Percentiles rank a stretch among this genome's conserved stretches.
phyloP scores from a whole-genome alignment of 2,113 vertebrate genomes.

The Ceuthmochares aereus region DNA sequence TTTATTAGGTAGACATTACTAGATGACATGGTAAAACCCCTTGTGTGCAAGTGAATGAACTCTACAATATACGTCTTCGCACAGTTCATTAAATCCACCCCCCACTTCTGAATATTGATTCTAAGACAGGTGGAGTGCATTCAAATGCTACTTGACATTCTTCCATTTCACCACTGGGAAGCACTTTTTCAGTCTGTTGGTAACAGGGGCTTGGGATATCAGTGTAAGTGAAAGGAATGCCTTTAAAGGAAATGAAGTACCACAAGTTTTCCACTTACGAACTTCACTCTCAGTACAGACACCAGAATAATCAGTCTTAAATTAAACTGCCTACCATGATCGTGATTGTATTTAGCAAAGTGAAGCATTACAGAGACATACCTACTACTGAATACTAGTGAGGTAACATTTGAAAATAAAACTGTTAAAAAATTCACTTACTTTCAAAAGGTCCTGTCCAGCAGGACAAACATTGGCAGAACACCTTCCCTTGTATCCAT shows the following conservation, averaged over 20 bases:
- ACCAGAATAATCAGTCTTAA: constrained; percentile 36
- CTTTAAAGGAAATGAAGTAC: constrained; percentile 34
- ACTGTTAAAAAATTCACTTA: constrained; percentile 70
- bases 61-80: constrained; percentile 33
- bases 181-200: constrained; percentile 17
- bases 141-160: neutral
- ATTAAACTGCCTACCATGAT: constrained; percentile 48
- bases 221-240: constrained; percentile 32
- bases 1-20: constrained; percentile 75
- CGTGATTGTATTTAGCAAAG: constrained; percentile 47
- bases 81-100: neutral
- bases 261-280: neutral
- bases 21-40: constrained; percentile 46
- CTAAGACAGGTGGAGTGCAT: neutral
- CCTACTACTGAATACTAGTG: constrained; percentile 62
- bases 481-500: constrained; percentile 64
- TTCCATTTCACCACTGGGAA: constrained; percentile 11
- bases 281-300: constrained; percentile 16
- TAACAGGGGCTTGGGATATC: constrained; percentile 2
- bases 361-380: constrained; percentile 55
- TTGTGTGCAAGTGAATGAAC: constrained; percentile 33
- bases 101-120: neutral
- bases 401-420: constrained; percentile 76
- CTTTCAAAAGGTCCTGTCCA: constrained; percentile 75
- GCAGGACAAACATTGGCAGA: constrained; percentile 77